Conservation (phyloP, 2,113 vertebrate genomes). For the Anguilla rostrata region DNA sequence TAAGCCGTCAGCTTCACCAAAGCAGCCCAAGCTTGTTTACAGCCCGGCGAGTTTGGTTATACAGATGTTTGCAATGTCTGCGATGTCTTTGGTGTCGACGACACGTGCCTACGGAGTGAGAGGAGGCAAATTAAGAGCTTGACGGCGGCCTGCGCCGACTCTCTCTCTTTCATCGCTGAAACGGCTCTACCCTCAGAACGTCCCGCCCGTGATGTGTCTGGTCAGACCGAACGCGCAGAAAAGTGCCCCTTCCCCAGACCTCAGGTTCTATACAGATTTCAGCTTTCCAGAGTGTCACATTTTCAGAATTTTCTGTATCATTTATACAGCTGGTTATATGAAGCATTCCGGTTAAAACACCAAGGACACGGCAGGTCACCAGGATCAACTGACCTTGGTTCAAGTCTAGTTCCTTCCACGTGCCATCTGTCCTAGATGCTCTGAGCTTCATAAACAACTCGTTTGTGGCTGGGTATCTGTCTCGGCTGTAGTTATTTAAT, state of each 20-base stretch:
- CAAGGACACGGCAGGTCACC: too few species aligned
- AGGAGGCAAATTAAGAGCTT: not conserved
- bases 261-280: too few species aligned
- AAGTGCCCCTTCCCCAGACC: not conserved
- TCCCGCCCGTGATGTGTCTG: not conserved
- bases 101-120: not conserved
- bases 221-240: not conserved
- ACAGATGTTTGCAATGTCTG: slow-evolving; percentile 32
- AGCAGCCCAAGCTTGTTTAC: slow-evolving; percentile 49
- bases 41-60: slow-evolving; percentile 31
- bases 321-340: too few species aligned
- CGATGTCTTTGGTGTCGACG: not conserved
- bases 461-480: too few species aligned
- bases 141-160: not conserved
- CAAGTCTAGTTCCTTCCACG: too few species aligned
- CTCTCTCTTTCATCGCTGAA: not conserved
- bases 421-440: too few species aligned
- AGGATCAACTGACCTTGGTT: too few species aligned
- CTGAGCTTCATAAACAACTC: too few species aligned
- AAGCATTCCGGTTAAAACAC: too few species aligned
- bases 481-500: too few species aligned
- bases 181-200: not conserved
- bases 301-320: too few species aligned
- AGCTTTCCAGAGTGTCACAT: too few species aligned
- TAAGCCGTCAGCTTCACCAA: slow-evolving; percentile 50